phyloP scores from a whole-genome alignment of 2,113 vertebrate species.

The Misgurnus mizolepis region DNA sequence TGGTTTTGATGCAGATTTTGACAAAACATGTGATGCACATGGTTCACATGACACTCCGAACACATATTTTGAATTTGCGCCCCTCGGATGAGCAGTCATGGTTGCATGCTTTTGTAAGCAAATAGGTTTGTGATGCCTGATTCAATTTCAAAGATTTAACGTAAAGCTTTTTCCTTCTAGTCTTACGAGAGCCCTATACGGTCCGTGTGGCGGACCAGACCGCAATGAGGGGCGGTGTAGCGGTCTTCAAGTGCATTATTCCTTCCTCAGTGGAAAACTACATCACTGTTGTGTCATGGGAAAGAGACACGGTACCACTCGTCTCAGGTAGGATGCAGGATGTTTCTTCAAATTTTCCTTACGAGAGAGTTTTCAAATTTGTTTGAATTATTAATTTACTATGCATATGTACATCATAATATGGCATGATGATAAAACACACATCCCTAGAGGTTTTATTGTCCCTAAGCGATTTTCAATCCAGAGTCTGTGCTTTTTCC shows the following conservation, averaged over 20 bases:
- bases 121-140: no score
- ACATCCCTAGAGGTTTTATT: not conserved
- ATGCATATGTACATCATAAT: not conserved
- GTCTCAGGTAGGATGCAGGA: conserved; percentile 89
- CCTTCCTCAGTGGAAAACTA: conserved; percentile 97
- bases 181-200: conserved; percentile 98
- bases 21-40: no score
- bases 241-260: conserved; percentile 99
- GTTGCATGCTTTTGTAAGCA: no score
- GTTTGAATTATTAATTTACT: not conserved
- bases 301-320: conserved; percentile 98
- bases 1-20: no score
- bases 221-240: conserved; percentile 98
- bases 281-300: conserved; percentile 97
- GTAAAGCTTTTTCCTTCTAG: conserved; percentile 63
- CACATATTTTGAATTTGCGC: no score
- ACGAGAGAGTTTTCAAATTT: no score
- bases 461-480: not conserved
- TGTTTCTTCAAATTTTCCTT: not conserved
- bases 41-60: no score
- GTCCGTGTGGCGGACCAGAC: conserved; percentile 99
- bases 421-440: not conserved
- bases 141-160: not conserved
- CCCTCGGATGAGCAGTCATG: no score
- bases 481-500: not conserved